phyloP scores from a whole-genome alignment of 2,113 vertebrate species.

The Diadophis punctatus region DNA sequence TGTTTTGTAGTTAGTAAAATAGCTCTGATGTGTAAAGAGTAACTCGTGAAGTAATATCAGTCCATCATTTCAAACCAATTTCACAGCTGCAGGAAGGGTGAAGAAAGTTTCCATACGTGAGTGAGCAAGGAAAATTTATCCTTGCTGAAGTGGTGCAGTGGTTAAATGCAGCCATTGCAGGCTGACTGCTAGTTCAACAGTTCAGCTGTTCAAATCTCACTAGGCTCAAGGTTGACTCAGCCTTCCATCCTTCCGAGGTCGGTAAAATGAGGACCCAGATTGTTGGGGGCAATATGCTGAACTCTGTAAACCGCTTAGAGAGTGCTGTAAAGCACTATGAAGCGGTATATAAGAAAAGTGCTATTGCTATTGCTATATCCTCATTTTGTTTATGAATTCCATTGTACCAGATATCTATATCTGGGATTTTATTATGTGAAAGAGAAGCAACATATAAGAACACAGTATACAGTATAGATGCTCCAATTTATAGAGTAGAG shows the following conservation, averaged over 20 bases:
- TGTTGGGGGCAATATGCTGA: too few relatives aligned
- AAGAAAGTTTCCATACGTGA: slow-evolving; percentile 52
- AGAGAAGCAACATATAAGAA: slow-evolving; percentile 9
- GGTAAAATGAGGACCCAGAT: too few relatives aligned
- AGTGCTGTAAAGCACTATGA: too few relatives aligned
- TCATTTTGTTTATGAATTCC: slow-evolving; percentile 40
- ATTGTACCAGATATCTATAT: slow-evolving; percentile 33
- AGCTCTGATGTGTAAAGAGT: slow-evolving; percentile 17
- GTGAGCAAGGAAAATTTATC: slow-evolving; percentile 44
- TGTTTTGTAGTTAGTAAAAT: slow-evolving; percentile 42
- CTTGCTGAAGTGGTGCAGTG: too few relatives aligned
- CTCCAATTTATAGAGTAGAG: slow-evolving; percentile 37
- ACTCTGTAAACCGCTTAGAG: too few relatives aligned
- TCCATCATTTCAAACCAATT: slow-evolving; percentile 60
- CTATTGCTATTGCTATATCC: too few relatives aligned
- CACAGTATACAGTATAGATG: slow-evolving; percentile 47
- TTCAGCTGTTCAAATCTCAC: too few relatives aligned
- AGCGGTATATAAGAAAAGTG: too few relatives aligned
- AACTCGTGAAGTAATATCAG: slow-evolving; percentile 44
- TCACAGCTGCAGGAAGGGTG: slow-evolving; percentile 50
- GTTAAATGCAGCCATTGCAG: too few relatives aligned
- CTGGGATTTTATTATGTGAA: slow-evolving; percentile 16
- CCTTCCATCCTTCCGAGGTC: too few relatives aligned
- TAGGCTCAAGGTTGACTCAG: too few relatives aligned
- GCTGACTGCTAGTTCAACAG: too few relatives aligned